Evolutionary conservation across 2,888 invertebrate genomes (phyloP).

Genomic region (Acanthosepion pharaonis): DNA sequence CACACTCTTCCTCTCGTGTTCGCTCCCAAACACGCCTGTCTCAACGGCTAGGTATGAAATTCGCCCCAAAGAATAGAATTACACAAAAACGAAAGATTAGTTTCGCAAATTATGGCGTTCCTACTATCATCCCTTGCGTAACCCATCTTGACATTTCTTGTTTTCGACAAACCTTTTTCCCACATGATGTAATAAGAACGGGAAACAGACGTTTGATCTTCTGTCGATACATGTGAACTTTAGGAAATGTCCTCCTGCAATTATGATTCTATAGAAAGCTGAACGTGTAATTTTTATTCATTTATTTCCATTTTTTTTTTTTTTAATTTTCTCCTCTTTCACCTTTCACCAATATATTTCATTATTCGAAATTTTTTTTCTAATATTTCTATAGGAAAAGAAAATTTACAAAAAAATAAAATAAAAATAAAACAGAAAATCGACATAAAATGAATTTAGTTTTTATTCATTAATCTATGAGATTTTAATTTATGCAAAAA

Average conservation of each 20-base stretch:
- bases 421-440: no score
- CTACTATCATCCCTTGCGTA: background rate
- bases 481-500: no score
- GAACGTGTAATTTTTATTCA: no score
- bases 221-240: background rate
- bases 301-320: no score
- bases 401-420: no score
- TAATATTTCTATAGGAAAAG: no score
- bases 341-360: no score
- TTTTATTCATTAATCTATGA: no score
- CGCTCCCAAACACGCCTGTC: conserved; percentile 22
- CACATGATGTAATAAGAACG: background rate
- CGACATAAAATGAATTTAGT: no score
- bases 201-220: background rate
- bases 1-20: conserved; percentile 21
- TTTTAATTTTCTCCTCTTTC: no score
- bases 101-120: conserved; percentile 33
- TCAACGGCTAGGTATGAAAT: background rate
- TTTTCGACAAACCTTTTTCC: background rate
- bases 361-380: no score
- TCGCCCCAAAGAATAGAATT: background rate
- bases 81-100: background rate
- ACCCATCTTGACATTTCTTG: conserved; percentile 23
- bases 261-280: background rate
- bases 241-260: background rate